phyloP scores from a whole-genome alignment of 37 sponge, comb jelly and placozoan genomes.

The Ephydatia muelleri region DNA sequence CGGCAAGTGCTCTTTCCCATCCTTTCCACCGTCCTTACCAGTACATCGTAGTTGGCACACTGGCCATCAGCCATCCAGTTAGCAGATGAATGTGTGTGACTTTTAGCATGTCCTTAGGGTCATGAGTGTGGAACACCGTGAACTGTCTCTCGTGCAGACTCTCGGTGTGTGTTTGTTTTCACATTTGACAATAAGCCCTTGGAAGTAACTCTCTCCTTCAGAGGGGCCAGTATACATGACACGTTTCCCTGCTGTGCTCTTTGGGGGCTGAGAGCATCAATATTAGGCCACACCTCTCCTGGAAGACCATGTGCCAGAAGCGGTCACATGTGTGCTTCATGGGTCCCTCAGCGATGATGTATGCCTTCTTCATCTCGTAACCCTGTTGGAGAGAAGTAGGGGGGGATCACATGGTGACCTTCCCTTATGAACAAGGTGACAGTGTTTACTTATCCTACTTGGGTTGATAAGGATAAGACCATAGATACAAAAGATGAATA shows the following conservation, averaged over 20 bases:
- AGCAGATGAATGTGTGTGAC: conserved; percentile 18
- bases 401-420: not conserved
- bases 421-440: too few relatives aligned
- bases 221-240: conserved; percentile 47
- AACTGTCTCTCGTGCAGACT: not conserved
- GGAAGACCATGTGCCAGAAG: conserved; percentile 59
- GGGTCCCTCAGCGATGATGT: conserved; percentile 51
- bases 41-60: conserved; percentile 23
- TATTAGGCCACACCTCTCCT: conserved; percentile 44
- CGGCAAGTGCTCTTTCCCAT: conserved; percentile 24
- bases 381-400: conserved; percentile 17
- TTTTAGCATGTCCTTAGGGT: not conserved
- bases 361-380: conserved; percentile 40
- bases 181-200: conserved; percentile 9
- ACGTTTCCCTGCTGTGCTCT: conserved; percentile 2
- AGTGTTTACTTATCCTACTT: too few relatives aligned
- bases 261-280: conserved; percentile 40
- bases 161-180: not conserved
- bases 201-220: not conserved
- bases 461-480: not conserved
- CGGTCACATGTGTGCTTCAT: conserved; percentile 14
- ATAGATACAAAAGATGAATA: not conserved
- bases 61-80: conserved; percentile 55
- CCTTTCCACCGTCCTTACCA: not conserved
- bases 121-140: not conserved